phyloP scores from a whole-genome alignment of 2,888 invertebrate genomes.

The Cerceris rybyensis region DNA sequence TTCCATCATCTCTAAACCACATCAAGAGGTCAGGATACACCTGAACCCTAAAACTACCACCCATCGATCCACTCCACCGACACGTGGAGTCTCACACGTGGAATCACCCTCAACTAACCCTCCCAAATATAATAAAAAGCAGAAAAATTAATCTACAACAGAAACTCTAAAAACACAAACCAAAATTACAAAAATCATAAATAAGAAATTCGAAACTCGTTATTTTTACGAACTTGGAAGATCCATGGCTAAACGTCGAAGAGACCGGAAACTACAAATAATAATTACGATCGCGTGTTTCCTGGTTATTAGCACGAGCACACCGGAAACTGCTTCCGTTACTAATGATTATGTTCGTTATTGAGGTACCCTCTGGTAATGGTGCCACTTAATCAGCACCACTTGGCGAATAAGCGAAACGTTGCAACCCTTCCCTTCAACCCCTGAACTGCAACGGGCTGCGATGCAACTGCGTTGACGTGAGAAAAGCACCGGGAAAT shows the following conservation, averaged over 20 bases:
- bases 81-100: too few relatives aligned
- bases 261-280: conserved; percentile 62
- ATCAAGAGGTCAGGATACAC: too few relatives aligned
- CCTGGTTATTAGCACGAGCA: conserved; percentile 67
- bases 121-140: too few relatives aligned
- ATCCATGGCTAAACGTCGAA: conserved; percentile 3
- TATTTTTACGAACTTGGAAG: too few relatives aligned
- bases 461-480: background rate
- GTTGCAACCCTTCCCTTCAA: background rate
- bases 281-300: conserved; percentile 74
- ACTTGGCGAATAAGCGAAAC: conserved; percentile 50
- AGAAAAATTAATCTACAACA: too few relatives aligned
- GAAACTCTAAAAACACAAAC: too few relatives aligned
- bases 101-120: too few relatives aligned
- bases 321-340: conserved; percentile 69
- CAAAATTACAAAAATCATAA: too few relatives aligned
- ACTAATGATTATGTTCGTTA: conserved; percentile 72
- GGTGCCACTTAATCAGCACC: conserved; percentile 67
- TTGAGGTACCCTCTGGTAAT: conserved; percentile 67
- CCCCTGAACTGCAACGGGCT: background rate
- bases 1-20: too few relatives aligned
- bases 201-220: too few relatives aligned
- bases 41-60: too few relatives aligned
- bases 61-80: too few relatives aligned
- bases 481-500: background rate